phyloP scores from a whole-genome alignment of 2,888 invertebrate genomes.

The Agonopterix heracliana region DNA sequence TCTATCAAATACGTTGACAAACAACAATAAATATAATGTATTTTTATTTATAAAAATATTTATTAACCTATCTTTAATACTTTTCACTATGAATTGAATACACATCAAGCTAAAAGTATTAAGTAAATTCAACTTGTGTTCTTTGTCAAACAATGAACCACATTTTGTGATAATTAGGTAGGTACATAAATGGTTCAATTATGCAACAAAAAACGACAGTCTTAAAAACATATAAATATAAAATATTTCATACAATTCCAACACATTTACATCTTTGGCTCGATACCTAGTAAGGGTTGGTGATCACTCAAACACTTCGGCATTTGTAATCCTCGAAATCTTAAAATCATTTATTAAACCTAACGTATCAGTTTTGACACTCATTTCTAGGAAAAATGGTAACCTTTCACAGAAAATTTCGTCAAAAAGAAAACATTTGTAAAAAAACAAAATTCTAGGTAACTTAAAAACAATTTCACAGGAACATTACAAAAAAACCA shows the following conservation, averaged over 20 bases:
- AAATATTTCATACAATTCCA: slow-evolving; percentile 40
- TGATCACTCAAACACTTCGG: slow-evolving; percentile 45
- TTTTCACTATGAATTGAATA: not conserved
- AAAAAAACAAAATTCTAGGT: slow-evolving; percentile 9
- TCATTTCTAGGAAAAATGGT: slow-evolving; percentile 27
- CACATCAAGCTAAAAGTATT: no score
- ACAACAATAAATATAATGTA: slow-evolving; percentile 36
- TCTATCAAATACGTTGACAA: slow-evolving; percentile 22
- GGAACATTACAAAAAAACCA: slow-evolving; percentile 15
- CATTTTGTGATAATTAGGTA: not conserved
- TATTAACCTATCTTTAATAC: not conserved
- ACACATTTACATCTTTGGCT: slow-evolving; percentile 74
- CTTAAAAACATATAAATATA: slow-evolving; percentile 25
- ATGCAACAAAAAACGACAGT: slow-evolving; percentile 24
- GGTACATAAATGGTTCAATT: slow-evolving; percentile 1
- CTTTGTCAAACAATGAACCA: no score
- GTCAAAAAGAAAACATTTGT: not conserved
- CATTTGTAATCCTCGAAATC: slow-evolving; percentile 15
- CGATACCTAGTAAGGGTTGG: slow-evolving; percentile 67
- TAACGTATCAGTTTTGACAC: slow-evolving; percentile 25
- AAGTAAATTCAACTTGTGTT: no score
- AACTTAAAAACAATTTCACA: slow-evolving; percentile 14
- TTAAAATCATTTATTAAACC: slow-evolving; percentile 8
- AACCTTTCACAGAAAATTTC: slow-evolving; percentile 23
- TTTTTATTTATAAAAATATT: not conserved